phyloP scores from a whole-genome alignment of 2,113 vertebrate species.

The Prietella phreatophila region DNA sequence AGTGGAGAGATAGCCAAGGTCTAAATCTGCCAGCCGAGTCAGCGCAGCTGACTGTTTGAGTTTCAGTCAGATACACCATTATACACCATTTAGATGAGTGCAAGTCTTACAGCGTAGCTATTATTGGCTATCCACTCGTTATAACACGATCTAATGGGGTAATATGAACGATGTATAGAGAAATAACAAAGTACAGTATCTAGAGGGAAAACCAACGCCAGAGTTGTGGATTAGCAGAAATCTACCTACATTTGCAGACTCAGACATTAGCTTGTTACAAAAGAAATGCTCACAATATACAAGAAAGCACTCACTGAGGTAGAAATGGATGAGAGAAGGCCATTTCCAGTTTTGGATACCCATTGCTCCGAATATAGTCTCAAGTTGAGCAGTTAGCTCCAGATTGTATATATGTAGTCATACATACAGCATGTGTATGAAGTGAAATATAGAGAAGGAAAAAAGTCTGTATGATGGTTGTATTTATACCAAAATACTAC shows the following conservation, averaged over 20 bases:
- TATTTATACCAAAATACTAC: neutral
- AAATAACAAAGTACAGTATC: neutral
- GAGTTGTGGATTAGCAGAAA: neutral
- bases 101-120: neutral
- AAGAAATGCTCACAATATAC: neutral
- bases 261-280: neutral
- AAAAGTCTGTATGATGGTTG: neutral
- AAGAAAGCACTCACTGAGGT: neutral
- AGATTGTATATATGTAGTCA: neutral
- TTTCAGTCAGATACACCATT: neutral
- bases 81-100: neutral
- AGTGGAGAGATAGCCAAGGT: neutral
- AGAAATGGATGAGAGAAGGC: neutral
- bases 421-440: neutral
- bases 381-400: neutral
- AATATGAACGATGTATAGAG: neutral
- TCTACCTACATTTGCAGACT: neutral
- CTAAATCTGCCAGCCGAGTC: neutral
- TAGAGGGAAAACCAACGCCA: neutral
- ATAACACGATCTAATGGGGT: conserved; percentile 1
- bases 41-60: neutral
- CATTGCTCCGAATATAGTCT: neutral
- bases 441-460: neutral
- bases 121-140: neutral
- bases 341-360: neutral